Evolutionary conservation across 2,888 invertebrate genomes (phyloP).

Genomic region (Meiosimyza platycephala): DNA sequence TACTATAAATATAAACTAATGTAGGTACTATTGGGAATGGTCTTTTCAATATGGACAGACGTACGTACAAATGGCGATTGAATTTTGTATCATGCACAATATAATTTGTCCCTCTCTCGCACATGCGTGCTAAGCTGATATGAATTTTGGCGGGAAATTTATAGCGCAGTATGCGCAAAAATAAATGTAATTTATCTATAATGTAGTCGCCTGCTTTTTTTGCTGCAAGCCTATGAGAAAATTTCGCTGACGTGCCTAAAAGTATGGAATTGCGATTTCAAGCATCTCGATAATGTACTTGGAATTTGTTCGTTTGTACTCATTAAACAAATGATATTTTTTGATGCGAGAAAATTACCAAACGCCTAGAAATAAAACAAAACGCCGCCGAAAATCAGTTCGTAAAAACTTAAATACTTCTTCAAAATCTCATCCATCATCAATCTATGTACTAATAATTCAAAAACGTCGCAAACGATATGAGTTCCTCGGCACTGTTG

Average conservation of each 20-base stretch:
- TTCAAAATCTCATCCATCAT: too few relatives aligned
- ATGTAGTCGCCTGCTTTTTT: slow-evolving; percentile 25
- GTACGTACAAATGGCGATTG: not conserved
- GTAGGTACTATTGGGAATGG: slow-evolving; percentile 37
- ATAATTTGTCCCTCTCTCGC: slow-evolving; percentile 33
- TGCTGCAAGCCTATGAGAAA: slow-evolving; percentile 49
- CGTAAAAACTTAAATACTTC: too few relatives aligned
- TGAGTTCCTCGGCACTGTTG: not conserved
- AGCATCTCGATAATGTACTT: slow-evolving; percentile 51
- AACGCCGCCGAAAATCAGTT: too few relatives aligned
- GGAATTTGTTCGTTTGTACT: slow-evolving; percentile 30
- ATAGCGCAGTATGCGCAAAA: slow-evolving; percentile 26
- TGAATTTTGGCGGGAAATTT: slow-evolving; percentile 37
- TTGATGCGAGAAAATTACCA: too few relatives aligned
- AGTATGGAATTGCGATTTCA: slow-evolving; percentile 54
- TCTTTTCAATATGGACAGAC: slow-evolving; percentile 12
- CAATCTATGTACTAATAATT: too few relatives aligned
- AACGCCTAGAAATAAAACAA: too few relatives aligned
- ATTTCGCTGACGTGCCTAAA: slow-evolving; percentile 58
- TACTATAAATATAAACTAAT: not conserved
- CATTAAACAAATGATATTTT: not conserved
- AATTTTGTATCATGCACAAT: not conserved
- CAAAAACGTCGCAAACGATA: not conserved
- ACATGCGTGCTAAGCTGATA: slow-evolving; percentile 5
- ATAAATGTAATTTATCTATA: slow-evolving; percentile 1